Evolutionary conservation across 2,113 vertebrate genomes (phyloP).

Genomic region (Gavia stellata): DNA sequence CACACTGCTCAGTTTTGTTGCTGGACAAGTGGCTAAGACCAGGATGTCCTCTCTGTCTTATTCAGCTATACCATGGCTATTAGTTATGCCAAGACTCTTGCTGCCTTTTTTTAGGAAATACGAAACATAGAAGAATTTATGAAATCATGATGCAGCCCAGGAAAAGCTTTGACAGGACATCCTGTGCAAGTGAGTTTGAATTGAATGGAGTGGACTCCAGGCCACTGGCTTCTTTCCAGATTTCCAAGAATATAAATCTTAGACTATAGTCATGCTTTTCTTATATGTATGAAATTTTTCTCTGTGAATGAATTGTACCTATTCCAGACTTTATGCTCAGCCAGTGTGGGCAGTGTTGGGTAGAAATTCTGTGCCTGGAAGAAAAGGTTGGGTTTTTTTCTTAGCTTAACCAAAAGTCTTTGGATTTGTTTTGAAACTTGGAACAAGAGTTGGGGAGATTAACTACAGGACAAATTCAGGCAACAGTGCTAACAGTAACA

Average conservation of each 20-base stretch:
- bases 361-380: background rate
- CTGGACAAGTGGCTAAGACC: background rate
- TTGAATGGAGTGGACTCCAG: background rate
- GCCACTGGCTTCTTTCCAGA: background rate
- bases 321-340: background rate
- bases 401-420: background rate
- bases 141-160: background rate
- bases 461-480: background rate
- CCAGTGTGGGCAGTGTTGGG: background rate
- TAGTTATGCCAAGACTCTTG: background rate
- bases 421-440: background rate
- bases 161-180: background rate
- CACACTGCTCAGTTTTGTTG: background rate
- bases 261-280: background rate
- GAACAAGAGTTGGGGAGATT: background rate
- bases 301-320: background rate
- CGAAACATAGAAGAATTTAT: background rate
- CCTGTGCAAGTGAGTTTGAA: background rate
- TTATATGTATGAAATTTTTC: background rate
- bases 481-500: background rate
- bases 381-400: background rate
- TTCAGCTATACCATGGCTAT: background rate
- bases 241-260: background rate
- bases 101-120: background rate
- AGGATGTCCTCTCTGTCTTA: background rate